phyloP scores from a whole-genome alignment of 2,113 vertebrate species.

The Paradisaea rubra region DNA sequence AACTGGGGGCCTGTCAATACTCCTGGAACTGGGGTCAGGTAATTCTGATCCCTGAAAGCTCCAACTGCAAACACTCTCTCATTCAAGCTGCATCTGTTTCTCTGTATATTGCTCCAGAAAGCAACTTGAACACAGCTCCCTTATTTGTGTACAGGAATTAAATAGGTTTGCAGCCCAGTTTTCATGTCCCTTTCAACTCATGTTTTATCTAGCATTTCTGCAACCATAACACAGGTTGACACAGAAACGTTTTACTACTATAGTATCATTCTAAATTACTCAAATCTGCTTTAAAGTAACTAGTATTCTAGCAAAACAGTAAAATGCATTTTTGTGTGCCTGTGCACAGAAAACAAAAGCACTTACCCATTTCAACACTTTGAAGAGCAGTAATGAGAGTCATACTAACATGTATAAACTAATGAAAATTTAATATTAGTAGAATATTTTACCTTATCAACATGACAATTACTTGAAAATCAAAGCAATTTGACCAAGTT shows the following conservation, averaged over 20 bases:
- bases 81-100: neutral
- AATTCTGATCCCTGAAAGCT: neutral
- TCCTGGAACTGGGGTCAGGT: neutral
- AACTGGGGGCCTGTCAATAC: neutral
- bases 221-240: neutral
- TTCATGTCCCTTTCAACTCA: neutral
- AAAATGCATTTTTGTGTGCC: neutral
- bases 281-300: neutral
- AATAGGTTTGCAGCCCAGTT: neutral
- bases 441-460: neutral
- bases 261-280: neutral
- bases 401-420: neutral
- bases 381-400: neutral
- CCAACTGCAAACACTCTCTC: neutral
- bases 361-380: neutral
- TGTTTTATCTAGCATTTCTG: neutral
- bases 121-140: neutral
- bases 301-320: neutral
- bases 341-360: neutral
- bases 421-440: neutral
- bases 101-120: neutral
- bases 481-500: neutral
- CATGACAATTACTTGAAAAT: neutral
- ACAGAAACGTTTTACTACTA: neutral
- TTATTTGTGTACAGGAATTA: neutral